Percentiles rank a stretch among this genome's conserved stretches.
Evolutionary conservation across 1,140 invertebrate species (phyloP).

Genomic region (Trichonephila inaurata): DNA sequence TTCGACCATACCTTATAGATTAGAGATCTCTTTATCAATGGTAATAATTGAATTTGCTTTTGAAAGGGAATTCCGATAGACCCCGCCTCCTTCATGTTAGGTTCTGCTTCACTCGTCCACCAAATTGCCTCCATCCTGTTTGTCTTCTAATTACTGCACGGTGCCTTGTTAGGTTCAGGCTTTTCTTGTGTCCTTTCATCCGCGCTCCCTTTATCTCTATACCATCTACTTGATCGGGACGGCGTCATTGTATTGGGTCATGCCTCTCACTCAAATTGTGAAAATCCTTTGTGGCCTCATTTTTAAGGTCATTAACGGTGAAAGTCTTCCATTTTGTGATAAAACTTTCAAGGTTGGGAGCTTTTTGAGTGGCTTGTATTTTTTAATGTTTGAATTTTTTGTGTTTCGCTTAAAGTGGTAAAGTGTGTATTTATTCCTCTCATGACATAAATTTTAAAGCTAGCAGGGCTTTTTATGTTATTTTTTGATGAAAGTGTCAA

Average conservation of each 20-base stretch:
- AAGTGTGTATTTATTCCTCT: not conserved
- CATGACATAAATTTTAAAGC: not conserved
- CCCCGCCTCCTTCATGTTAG: not conserved
- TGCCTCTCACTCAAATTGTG: conserved; percentile 58
- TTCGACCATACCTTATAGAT: not conserved
- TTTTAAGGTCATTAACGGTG: conserved; percentile 73
- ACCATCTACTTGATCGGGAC: not conserved
- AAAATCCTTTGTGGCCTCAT: conserved; percentile 47
- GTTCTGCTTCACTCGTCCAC: conserved; percentile 25
- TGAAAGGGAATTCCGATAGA: not conserved
- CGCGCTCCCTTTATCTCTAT: conserved; percentile 4
- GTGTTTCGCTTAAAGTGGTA: not conserved
- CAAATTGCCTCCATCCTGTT: conserved; percentile 69
- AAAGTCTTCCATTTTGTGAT: conserved; percentile 33
- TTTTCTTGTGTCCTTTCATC: conserved; percentile 27
- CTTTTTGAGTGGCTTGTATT: not conserved
- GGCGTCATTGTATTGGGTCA: conserved; percentile 48
- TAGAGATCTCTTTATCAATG: conserved; percentile 27
- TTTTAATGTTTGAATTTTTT: not conserved
- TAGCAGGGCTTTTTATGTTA: no score
- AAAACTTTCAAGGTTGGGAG: conserved; percentile 61
- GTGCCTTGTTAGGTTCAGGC: conserved; percentile 21
- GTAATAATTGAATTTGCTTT: conserved; percentile 27
- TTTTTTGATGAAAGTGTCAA: no score
- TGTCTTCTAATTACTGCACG: conserved; percentile 61